Percentiles rank a stretch among this genome's conserved stretches.
These are phyloP conservation scores for Leptopilina syphax DNA, from an alignment of 2,888 invertebrate species.

Conservation along the genomic window DNA sequence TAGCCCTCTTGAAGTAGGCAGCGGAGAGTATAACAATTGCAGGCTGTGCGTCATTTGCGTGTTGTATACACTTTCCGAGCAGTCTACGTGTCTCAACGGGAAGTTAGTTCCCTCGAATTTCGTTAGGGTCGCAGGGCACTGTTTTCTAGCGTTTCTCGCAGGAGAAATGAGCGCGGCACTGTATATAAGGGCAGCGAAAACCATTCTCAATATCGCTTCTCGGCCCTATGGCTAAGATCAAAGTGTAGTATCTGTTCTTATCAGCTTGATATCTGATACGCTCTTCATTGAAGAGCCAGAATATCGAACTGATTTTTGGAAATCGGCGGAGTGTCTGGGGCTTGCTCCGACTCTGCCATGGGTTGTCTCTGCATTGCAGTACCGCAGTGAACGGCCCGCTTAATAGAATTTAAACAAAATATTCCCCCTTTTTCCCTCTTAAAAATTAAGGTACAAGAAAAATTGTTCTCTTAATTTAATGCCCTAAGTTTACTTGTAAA, in stretches of 20 bases:
- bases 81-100: too few relatives aligned
- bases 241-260: constrained; percentile 55
- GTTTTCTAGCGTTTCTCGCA: too few relatives aligned
- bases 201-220: constrained; percentile 23
- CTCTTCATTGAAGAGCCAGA: constrained; percentile 53
- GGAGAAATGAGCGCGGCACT: too few relatives aligned
- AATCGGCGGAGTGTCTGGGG: constrained; percentile 77
- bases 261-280: constrained; percentile 58
- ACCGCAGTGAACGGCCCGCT: constrained; percentile 27
- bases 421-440: neutral
- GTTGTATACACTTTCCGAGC: too few relatives aligned
- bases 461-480: neutral
- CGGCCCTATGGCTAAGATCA: constrained; percentile 45
- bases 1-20: too few relatives aligned
- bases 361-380: constrained; percentile 57
- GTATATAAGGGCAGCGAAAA: neutral
- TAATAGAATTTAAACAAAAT: neutral
- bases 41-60: too few relatives aligned
- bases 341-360: constrained; percentile 70
- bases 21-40: too few relatives aligned
- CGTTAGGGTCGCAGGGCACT: too few relatives aligned
- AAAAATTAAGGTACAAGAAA: neutral
- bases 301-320: constrained; percentile 81
- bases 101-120: too few relatives aligned
- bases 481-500: too few relatives aligned